Percentiles rank a stretch among this genome's conserved stretches.
Conservation (phyloP, 2,888 invertebrate genomes). For the Pristionchus exspectatus region DNA sequence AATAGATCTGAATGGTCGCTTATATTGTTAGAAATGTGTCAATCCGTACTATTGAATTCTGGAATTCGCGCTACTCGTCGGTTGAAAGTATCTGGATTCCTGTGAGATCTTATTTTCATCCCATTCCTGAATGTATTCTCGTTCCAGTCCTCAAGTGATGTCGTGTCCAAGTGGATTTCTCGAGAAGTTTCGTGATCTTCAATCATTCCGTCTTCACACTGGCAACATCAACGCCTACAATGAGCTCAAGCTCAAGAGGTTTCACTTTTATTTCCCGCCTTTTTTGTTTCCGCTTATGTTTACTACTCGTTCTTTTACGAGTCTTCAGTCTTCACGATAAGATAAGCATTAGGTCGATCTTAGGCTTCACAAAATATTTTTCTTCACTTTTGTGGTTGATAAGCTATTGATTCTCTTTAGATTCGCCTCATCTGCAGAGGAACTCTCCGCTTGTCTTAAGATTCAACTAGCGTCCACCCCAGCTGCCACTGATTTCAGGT, state of each 20-base stretch:
- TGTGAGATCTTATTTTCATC: neutral
- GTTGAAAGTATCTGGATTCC: neutral
- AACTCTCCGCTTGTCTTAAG: constrained; percentile 76
- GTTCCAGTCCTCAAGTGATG: constrained; percentile 49
- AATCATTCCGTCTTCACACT: constrained; percentile 76
- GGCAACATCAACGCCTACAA: constrained; percentile 78
- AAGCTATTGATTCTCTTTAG: constrained; percentile 54
- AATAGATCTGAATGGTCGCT: neutral
- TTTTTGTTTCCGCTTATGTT: neutral
- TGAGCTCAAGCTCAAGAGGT: constrained; percentile 73
- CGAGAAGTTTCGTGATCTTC: constrained; percentile 61
- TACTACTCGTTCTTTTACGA: neutral
- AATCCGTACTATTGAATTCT: neutral
- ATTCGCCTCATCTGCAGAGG: constrained; percentile 77
- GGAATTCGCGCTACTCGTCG: constrained; percentile 24
- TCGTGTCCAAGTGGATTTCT: constrained; percentile 60
- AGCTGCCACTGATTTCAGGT: constrained; percentile 68
- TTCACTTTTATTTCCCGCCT: neutral
- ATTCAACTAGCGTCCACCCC: constrained; percentile 73
- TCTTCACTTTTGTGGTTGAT: neutral
- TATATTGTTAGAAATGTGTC: neutral
- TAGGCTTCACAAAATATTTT: neutral
- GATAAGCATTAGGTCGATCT: neutral
- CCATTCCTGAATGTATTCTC: neutral
- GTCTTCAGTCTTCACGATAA: neutral